A percentile compares a stretch with the other conserved stretches of the same genome.
Conservation (phyloP, 2,113 vertebrate species). For the Microtus montanus region DNA sequence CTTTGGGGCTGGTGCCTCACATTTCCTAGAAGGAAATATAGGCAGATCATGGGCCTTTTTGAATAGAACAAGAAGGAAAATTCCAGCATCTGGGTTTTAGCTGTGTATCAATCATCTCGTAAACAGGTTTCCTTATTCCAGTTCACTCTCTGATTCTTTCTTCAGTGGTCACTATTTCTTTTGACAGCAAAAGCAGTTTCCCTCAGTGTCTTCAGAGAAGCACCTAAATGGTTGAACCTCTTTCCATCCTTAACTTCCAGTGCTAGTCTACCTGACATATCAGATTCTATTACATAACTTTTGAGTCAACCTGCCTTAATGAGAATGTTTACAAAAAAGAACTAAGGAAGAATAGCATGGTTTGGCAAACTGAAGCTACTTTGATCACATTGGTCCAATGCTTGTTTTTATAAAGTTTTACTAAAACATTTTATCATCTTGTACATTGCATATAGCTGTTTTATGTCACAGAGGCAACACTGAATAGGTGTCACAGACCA, state of each 20-base stretch:
- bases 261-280: background rate
- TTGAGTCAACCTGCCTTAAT: background rate
- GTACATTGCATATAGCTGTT: background rate
- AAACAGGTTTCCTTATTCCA: conserved; percentile 28
- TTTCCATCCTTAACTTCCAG: background rate
- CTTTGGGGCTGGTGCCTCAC: background rate
- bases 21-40: conserved; percentile 28
- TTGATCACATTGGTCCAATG: background rate
- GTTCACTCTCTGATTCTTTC: background rate
- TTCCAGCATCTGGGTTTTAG: conserved; percentile 33
- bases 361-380: background rate
- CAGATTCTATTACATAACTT: background rate
- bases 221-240: background rate
- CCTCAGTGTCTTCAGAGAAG: background rate
- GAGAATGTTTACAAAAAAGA: background rate
- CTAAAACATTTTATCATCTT: background rate
- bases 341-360: background rate
- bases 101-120: conserved; percentile 51
- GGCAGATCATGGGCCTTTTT: background rate
- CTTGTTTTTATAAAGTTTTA: background rate
- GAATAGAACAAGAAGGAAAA: conserved; percentile 41
- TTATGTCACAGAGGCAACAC: background rate
- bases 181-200: background rate
- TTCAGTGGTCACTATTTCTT: background rate
- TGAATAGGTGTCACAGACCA: background rate